Evolutionary conservation across 37 sponge, comb jelly and placozoan genomes (phyloP).

Genomic region (Ianthella basta): DNA sequence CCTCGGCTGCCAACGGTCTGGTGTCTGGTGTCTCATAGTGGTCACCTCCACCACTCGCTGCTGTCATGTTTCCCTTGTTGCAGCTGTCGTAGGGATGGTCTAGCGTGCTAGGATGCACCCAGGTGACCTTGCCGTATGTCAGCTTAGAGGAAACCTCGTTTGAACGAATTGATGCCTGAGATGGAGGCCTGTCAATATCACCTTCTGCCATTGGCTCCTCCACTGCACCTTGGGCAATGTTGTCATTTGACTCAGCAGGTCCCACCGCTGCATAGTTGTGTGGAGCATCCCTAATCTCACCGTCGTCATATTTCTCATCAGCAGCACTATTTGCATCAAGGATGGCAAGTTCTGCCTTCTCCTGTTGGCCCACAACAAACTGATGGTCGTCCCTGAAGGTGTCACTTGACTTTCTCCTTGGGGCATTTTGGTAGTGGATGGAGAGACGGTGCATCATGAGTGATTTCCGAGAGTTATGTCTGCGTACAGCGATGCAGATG

Average conservation of each 20-base stretch:
- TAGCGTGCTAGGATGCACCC: conserved; percentile 20
- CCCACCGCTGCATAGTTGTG: conserved; percentile 16
- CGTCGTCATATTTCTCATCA: background rate
- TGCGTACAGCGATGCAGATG: too few relatives aligned
- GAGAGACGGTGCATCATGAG: too few relatives aligned
- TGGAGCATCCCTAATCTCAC: background rate
- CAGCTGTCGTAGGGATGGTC: conserved; percentile 35
- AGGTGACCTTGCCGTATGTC: background rate
- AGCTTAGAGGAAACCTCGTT: background rate
- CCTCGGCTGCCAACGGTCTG: too few relatives aligned
- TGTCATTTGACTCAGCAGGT: conserved; percentile 13
- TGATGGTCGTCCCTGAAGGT: too few relatives aligned
- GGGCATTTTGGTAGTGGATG: too few relatives aligned
- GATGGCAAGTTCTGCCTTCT: background rate
- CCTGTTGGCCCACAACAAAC: too few relatives aligned
- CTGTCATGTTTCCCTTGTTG: background rate
- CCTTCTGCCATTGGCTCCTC: background rate
- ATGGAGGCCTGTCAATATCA: background rate
- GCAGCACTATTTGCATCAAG: background rate
- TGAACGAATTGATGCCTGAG: conserved; percentile 15
- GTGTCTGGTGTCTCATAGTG: too few relatives aligned
- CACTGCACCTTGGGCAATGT: background rate
- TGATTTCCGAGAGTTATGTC: too few relatives aligned
- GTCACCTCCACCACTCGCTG: too few relatives aligned
- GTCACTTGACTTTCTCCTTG: too few relatives aligned